These are phyloP conservation scores for Pachydiplax longipennis DNA, from an alignment of 2,888 invertebrate genomes.

Conservation along the genomic window DNA sequence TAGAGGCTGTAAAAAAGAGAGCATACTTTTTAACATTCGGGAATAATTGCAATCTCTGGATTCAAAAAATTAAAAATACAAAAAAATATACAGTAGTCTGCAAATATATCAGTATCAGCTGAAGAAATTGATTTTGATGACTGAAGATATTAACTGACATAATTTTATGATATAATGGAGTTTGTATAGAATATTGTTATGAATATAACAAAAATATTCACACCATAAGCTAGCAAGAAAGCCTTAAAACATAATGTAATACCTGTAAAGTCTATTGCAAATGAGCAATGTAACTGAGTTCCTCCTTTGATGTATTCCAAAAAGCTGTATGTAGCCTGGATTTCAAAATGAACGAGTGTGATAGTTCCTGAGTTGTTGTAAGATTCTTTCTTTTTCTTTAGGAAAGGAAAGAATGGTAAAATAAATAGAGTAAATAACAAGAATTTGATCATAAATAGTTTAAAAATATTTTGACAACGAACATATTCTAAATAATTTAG, in stretches of 20 bases:
- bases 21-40: conserved; percentile 46
- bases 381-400: conserved; percentile 24
- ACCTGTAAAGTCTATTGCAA: conserved; percentile 63
- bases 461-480: background rate
- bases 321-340: conserved; percentile 60
- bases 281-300: conserved; percentile 61
- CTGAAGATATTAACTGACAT: no score
- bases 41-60: background rate
- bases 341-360: conserved; percentile 50
- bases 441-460: background rate
- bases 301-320: conserved; percentile 67
- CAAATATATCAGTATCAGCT: background rate
- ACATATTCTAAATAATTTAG: no score
- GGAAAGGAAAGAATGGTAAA: background rate
- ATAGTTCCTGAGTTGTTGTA: conserved; percentile 58
- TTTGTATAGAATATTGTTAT: no score
- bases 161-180: no score
- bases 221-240: background rate
- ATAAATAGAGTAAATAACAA: background rate
- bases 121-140: no score
- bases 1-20: conserved; percentile 55
- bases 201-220: no score
- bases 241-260: conserved; percentile 37
- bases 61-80: no score
- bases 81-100: background rate